Evolutionary conservation across 2,797 vertebrate genomes (phyloP), one percentile per base, ranked within the genome.

Genomic region (Ataeniobius toweri): DNA sequence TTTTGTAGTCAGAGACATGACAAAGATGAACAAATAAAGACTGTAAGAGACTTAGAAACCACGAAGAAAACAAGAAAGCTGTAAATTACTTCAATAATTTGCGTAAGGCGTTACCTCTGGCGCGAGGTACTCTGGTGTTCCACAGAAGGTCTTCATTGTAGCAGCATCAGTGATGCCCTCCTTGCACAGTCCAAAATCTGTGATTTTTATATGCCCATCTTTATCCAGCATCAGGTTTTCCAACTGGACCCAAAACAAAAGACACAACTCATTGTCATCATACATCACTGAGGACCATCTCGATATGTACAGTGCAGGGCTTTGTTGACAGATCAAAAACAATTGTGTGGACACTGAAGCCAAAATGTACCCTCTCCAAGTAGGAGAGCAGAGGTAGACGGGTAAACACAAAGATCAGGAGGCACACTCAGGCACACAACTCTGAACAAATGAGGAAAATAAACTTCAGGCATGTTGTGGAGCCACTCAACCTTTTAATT

Each of bases 171-270:
- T 99, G 95, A 99, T 99, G 83, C 97, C 98, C 95, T 99, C 98
- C 93, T 99, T 99, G 95, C 98, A 99, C 87, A 99, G 97, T 88
- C 98, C 98, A 83, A 99, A 99, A 91, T 99, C 98, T 70, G 98
- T 99, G 90, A 99, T 99, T 95, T 99, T 99, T 94, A 99, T 97
- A 88, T 99, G 98, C 67, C 98, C 98, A 51, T 99, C 98, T 95
- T 99, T 99, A 94, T 99, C 98, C 90, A 99, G 95, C 98, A 99
- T 99, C 89, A 99, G 94, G 94, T 99, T 99, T 92, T 99, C 98
- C 95, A 99, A 93, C 98, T 99, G 94, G 44, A 87, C 71, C 50
- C 44, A 36, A 78, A 86, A 80, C n/a, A 73, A 75, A 79, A 81
- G 16, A 59, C 3, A 83, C 31, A 84, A 22, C 12, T 72, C 6